Evolutionary conservation across 1,140 invertebrate genomes (phyloP).

Genomic region (Battus philenor): DNA sequence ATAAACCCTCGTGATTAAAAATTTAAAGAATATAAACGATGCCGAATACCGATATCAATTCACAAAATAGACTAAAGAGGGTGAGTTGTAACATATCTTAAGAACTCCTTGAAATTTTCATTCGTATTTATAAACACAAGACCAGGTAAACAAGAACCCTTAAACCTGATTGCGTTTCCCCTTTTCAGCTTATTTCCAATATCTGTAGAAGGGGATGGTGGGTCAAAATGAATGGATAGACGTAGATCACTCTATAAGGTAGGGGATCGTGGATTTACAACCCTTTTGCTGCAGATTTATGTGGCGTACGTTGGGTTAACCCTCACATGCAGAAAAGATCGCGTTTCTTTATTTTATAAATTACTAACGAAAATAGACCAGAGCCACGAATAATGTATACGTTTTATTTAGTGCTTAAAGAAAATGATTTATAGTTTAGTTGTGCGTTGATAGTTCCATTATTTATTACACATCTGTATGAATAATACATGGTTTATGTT

Average conservation of each 20-base stretch:
- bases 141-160: slow-evolving; percentile 33
- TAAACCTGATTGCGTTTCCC: slow-evolving; percentile 5
- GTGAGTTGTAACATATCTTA: slow-evolving; percentile 45
- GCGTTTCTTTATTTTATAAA: slow-evolving; percentile 66
- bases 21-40: slow-evolving; percentile 27
- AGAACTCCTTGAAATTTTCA: slow-evolving; percentile 59
- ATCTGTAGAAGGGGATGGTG: slow-evolving; percentile 7
- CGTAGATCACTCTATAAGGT: slow-evolving; percentile 40
- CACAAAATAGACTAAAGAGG: slow-evolving; percentile 54
- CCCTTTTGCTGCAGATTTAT: slow-evolving; percentile 65
- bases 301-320: slow-evolving; percentile 43
- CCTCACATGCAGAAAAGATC: slow-evolving; percentile 63
- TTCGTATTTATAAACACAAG: slow-evolving; percentile 44
- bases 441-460: background rate
- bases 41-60: slow-evolving; percentile 44
- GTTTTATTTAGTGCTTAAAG: background rate
- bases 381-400: slow-evolving; percentile 7
- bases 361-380: slow-evolving; percentile 50
- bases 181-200: slow-evolving; percentile 18
- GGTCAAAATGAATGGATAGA: slow-evolving; percentile 32
- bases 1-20: too few species aligned
- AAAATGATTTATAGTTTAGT: background rate
- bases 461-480: background rate
- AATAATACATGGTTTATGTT: background rate
- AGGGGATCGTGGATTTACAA: slow-evolving; percentile 62